Evolutionary conservation across 2,113 vertebrate genomes (phyloP).

Genomic region (Struthio camelus): DNA sequence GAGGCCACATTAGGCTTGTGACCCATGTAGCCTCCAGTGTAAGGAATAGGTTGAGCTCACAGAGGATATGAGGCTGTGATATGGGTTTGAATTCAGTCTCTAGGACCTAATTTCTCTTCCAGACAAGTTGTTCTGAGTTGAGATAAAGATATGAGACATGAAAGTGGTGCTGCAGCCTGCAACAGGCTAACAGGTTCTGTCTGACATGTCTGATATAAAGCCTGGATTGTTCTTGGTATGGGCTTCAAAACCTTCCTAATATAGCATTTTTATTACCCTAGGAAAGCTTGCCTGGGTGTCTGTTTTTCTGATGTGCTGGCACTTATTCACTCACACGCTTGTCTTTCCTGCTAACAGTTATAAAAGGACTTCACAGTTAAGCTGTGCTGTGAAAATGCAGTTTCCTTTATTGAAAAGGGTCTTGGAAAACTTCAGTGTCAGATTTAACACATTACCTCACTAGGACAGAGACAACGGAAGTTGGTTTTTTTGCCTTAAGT

Average conservation of each 20-base stretch:
- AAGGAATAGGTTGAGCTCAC: background rate
- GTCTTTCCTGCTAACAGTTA: background rate
- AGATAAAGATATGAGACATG: background rate
- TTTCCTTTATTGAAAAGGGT: background rate
- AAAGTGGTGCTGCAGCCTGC: background rate
- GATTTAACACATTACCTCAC: background rate
- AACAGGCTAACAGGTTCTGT: background rate
- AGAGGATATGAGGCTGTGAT: fast-evolving
- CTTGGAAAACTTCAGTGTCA: background rate
- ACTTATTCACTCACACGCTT: background rate
- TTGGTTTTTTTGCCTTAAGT: background rate
- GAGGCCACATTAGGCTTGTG: background rate
- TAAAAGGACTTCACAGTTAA: too few relatives aligned
- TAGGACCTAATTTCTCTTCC: background rate
- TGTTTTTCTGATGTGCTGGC: background rate
- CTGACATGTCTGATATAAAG: background rate
- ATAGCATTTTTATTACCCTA: background rate
- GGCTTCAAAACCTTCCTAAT: background rate
- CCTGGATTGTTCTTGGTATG: background rate
- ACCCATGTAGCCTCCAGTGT: fast-evolving
- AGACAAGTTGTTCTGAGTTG: background rate
- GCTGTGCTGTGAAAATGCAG: background rate
- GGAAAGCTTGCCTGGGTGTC: background rate
- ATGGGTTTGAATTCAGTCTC: background rate
- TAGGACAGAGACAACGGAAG: background rate